phyloP scores from a whole-genome alignment of 2,888 invertebrate species.

The Cerastoderma edule region DNA sequence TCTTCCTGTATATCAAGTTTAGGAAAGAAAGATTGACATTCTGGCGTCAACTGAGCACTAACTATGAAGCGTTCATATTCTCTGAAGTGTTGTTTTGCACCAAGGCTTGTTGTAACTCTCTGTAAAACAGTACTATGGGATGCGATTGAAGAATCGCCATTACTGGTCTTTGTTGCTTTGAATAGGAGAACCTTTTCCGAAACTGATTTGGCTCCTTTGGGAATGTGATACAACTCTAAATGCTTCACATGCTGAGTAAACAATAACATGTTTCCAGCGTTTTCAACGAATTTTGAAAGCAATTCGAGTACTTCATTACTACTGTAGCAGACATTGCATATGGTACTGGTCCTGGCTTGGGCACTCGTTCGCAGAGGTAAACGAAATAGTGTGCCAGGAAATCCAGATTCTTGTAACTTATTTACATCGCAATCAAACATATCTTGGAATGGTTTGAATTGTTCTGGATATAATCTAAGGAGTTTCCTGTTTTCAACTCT shows the following conservation, averaged over 20 bases:
- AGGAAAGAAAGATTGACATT: not conserved
- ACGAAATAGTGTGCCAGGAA: conserved; percentile 79
- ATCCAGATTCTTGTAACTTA: conserved; percentile 25
- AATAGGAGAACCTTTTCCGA: not conserved
- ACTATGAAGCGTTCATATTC: conserved; percentile 3
- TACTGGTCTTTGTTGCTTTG: not conserved
- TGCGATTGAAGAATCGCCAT: too few relatives aligned
- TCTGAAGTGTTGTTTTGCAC: not conserved
- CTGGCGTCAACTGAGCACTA: not conserved
- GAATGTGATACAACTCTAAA: conserved; percentile 73
- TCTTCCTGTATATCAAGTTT: not conserved
- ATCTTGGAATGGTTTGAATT: conserved; percentile 73
- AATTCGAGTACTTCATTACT: conserved; percentile 69
- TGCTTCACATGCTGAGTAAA: conserved; percentile 80
- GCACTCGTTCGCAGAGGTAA: conserved; percentile 77
- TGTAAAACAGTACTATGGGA: not conserved
- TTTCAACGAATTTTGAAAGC: conserved; percentile 69
- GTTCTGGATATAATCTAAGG: conserved; percentile 62
- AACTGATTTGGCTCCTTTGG: not conserved
- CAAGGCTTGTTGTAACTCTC: not conserved
- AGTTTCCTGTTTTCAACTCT: conserved; percentile 31
- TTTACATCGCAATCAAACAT: conserved; percentile 68
- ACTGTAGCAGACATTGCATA: conserved; percentile 67
- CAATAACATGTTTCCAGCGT: conserved; percentile 75
- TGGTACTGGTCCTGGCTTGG: conserved; percentile 76